Percentiles rank a stretch among this genome's conserved stretches.
Evolutionary conservation across 2,113 vertebrate species (phyloP).

Genomic region (Egretta garzetta): DNA sequence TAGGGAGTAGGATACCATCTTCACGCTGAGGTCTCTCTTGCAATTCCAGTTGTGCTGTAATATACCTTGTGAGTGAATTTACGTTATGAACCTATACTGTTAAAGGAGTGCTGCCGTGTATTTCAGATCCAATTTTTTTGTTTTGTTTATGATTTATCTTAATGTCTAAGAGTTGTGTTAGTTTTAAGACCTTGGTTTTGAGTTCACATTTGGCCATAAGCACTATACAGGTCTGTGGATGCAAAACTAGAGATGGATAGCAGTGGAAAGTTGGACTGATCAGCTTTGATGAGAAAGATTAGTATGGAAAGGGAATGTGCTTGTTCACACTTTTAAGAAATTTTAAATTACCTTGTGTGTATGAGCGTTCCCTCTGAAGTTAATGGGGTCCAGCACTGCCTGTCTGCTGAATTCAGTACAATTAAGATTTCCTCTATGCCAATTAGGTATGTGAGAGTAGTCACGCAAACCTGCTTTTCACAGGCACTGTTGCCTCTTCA

Average conservation of each 20-base stretch:
- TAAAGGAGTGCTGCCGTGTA: not conserved
- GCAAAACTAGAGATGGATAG: not conserved
- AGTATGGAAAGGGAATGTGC: not conserved
- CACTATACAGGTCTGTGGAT: not conserved
- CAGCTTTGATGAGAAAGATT: not conserved
- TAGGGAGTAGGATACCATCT: not conserved
- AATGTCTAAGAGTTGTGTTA: not conserved
- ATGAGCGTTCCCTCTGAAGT: rapidly evolving
- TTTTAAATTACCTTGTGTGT: not conserved
- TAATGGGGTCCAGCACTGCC: not conserved
- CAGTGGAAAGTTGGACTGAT: not conserved
- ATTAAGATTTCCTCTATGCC: not conserved
- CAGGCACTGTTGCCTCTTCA: not conserved
- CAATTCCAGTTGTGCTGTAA: not conserved
- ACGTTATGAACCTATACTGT: not conserved
- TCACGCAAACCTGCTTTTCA: not conserved
- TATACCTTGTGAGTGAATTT: not conserved
- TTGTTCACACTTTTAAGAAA: not conserved
- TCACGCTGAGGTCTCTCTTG: not conserved
- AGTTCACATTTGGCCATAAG: not conserved
- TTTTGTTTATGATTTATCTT: not conserved
- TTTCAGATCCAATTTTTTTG: not conserved
- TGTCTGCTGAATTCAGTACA: not conserved
- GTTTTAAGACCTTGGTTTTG: not conserved
- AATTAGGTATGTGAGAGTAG: rapidly evolving